Base-by-base conservation (phyloP, 2,113 vertebrate species). In the Cinclus cinclus region DNA sequence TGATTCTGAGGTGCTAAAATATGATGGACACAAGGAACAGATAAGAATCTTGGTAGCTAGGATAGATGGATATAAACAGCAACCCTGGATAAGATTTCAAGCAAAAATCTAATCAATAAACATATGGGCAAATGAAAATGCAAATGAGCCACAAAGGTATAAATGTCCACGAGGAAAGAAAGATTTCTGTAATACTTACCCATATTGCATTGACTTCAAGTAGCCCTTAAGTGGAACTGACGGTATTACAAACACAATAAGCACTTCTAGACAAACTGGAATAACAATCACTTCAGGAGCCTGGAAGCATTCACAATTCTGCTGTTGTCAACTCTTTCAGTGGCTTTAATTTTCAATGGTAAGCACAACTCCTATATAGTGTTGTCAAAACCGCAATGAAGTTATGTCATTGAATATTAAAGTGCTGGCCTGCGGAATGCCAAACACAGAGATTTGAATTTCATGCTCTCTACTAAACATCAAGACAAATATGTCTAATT, bases 321-420 rank as follows among this genome's bases (percentile, higher is more conserved):
- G 98, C 98, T 98, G 97, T 97, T 98, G 97, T 98, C 98, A 98
- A 98, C 97, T 97, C 96, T 98, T 98, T 98, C 97, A 89, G 97
- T 94, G 95, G 95, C 97, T 98, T 98, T 98, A 98, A 98, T 98
- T 98, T 98, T 98, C 98, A 97, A 91, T 97, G 97, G 97, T 98
- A 98, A 98, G 98, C 98, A 98, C 97, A 98, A 98, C 97, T 98
- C 96, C 95, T 97, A 92, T 97, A 97, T 94, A 97, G 97, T 97
- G 97, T 98, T 98, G 98, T 98, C 98, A 98, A 98, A 98, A 97
- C 96, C 1, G 44, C 98, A 98, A 98, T 98, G 97, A 98, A 98
- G 98, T 98, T 98, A 98, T 98, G 98, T 98, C 98, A 98, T 95
- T 98, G 98, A 98, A 98, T 98, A 98, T 98, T 98, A 98, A 98